Percentiles rank a stretch among this genome's conserved stretches.
These are phyloP conservation scores for Eretmochelys imbricata DNA, from an alignment of 2,113 vertebrate genomes.

Conservation along the genomic window DNA sequence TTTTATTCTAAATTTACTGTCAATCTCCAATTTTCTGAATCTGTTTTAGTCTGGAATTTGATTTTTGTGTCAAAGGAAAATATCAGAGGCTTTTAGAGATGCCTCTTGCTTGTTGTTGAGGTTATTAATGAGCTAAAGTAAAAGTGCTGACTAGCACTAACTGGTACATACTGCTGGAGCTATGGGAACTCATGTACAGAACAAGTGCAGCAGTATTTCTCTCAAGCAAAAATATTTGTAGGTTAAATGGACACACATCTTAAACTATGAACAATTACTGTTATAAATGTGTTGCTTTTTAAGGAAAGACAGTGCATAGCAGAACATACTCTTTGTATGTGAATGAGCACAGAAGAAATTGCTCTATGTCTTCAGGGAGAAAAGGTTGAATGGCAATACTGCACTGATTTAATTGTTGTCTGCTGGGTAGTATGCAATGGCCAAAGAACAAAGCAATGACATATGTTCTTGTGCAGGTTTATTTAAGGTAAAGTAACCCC, in stretches of 20 bases:
- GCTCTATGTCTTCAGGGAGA: not conserved
- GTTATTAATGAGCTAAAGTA: constrained; percentile 41
- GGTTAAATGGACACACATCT: not conserved
- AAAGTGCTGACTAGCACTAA: constrained; percentile 30
- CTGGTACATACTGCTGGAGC: not conserved
- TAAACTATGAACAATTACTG: not conserved
- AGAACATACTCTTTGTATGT: not conserved
- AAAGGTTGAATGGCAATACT: not conserved
- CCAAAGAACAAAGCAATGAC: not conserved
- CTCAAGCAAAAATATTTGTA: not conserved
- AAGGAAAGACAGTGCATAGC: not conserved
- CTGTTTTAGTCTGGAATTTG: constrained; percentile 9
- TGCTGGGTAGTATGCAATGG: not conserved
- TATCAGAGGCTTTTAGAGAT: constrained; percentile 35
- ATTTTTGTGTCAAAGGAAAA: not conserved
- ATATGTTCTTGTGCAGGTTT: not conserved
- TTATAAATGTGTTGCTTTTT: constrained; percentile 14
- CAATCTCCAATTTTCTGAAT: not conserved
- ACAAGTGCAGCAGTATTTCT: not conserved
- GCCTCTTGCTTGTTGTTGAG: constrained; percentile 23
- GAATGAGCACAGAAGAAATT: constrained; percentile 21
- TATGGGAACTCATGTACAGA: not conserved
- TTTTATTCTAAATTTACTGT: not conserved
- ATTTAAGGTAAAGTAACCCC: not conserved
- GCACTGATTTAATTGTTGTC: not conserved